phyloP scores from a whole-genome alignment of 2,113 vertebrate species.

The Tyrannus savana region DNA sequence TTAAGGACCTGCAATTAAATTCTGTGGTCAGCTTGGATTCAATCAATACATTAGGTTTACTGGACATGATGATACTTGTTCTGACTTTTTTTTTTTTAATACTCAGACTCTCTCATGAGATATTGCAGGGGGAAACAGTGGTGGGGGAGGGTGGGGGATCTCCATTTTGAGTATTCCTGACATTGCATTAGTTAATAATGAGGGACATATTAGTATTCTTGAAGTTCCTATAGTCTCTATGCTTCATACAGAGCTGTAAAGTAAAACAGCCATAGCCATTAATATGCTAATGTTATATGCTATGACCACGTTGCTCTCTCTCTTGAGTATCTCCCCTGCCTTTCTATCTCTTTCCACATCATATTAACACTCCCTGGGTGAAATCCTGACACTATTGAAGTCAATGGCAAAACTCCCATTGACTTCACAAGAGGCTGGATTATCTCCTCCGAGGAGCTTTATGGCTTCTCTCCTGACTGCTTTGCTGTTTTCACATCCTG shows the following conservation, averaged over 20 bases:
- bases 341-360: slow-evolving; percentile 40
- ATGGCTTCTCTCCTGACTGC: slow-evolving; percentile 11
- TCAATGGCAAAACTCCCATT: slow-evolving; percentile 68
- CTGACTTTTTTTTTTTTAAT: neutral
- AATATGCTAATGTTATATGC: slow-evolving; percentile 68
- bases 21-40: slow-evolving; percentile 19
- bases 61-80: slow-evolving; percentile 14
- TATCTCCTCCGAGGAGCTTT: neutral
- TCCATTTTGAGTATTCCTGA: neutral
- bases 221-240: slow-evolving; percentile 30
- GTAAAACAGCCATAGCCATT: slow-evolving; percentile 53
- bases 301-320: slow-evolving; percentile 45
- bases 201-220: slow-evolving; percentile 57
- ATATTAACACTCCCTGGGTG: slow-evolving; percentile 60
- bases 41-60: slow-evolving; percentile 3
- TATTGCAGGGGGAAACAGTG: neutral
- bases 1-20: slow-evolving; percentile 36
- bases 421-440: slow-evolving; percentile 31
- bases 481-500: slow-evolving; percentile 7
- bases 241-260: slow-evolving; percentile 63
- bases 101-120: neutral
- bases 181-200: slow-evolving; percentile 42
- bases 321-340: slow-evolving; percentile 32
- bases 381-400: slow-evolving; percentile 60
- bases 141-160: neutral